A percentile compares a stretch with the other conserved stretches of the same genome.
These are phyloP conservation scores for Pseudochirops corinnae DNA, from an alignment of 2,797 vertebrate species.

Conservation along the genomic window DNA sequence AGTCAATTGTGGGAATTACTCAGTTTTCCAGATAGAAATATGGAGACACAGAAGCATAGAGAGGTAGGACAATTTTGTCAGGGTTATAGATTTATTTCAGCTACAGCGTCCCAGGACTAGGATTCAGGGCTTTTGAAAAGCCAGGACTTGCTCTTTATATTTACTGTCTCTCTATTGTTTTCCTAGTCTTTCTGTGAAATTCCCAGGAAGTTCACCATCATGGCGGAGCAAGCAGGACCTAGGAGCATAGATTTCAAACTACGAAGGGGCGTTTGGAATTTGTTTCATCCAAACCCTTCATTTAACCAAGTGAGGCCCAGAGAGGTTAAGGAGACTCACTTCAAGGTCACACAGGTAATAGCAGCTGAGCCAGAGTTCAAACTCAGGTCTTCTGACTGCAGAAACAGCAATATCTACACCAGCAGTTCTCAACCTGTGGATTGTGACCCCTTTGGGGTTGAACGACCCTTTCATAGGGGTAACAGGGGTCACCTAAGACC, in stretches of 20 bases:
- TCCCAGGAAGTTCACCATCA: too few relatives aligned
- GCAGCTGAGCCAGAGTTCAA: background rate
- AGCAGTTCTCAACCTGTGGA: too few relatives aligned
- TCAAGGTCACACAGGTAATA: accelerated
- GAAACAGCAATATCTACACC: too few relatives aligned
- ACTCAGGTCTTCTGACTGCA: background rate
- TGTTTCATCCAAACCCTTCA: too few relatives aligned
- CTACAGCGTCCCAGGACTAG: background rate
- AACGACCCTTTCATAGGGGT: too few relatives aligned
- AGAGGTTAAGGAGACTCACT: background rate
- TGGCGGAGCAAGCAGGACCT: too few relatives aligned
- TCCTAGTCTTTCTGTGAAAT: background rate
- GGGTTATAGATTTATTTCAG: background rate
- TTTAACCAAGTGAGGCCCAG: too few relatives aligned
- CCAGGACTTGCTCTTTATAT: background rate
- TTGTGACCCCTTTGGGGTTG: too few relatives aligned
- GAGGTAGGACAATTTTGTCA: background rate
- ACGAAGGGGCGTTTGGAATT: background rate
- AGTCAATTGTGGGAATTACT: background rate
- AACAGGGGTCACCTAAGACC: too few relatives aligned
- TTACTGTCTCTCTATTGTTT: background rate
- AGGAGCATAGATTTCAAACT: background rate
- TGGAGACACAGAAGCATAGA: background rate
- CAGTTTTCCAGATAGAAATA: background rate
- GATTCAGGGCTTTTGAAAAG: background rate